Conservation (phyloP, 2,888 invertebrate species). For the Dicycla oo region DNA sequence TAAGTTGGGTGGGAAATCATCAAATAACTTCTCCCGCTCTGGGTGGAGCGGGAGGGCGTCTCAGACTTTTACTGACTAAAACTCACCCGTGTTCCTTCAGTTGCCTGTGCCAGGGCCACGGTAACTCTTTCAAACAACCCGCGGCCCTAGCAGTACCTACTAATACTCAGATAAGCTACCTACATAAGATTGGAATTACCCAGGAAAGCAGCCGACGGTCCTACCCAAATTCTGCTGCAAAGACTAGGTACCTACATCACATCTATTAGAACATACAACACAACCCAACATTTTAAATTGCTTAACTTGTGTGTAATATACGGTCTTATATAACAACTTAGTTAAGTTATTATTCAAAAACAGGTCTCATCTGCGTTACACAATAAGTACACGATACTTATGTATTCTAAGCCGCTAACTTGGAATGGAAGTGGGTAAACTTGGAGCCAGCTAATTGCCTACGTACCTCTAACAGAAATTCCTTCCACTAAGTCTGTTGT, state of each 20-base stretch:
- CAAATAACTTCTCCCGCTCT: no score
- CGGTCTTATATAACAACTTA: slow-evolving; percentile 29
- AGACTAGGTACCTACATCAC: not conserved
- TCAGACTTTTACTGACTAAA: no score
- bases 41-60: no score
- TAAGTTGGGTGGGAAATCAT: no score
- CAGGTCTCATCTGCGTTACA: slow-evolving; percentile 59
- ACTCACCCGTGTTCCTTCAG: no score
- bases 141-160: no score
- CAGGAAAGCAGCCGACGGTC: not conserved
- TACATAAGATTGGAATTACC: not conserved
- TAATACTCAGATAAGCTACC: not conserved
- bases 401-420: slow-evolving; percentile 58
- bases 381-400: slow-evolving; percentile 57
- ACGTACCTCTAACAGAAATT: slow-evolving; percentile 61
- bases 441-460: slow-evolving; percentile 64
- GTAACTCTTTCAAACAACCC: no score
- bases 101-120: no score
- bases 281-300: slow-evolving; percentile 17
- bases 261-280: slow-evolving; percentile 1
- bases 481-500: slow-evolving; percentile 62
- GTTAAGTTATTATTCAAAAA: slow-evolving; percentile 50
- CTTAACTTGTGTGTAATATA: slow-evolving; percentile 36
- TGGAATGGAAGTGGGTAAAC: slow-evolving; percentile 58
- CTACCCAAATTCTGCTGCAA: not conserved